Evolutionary conservation across 2,113 vertebrate genomes (phyloP), one percentile per base, ranked within the genome.

Genomic region (Nycticryphes semicollaris): DNA sequence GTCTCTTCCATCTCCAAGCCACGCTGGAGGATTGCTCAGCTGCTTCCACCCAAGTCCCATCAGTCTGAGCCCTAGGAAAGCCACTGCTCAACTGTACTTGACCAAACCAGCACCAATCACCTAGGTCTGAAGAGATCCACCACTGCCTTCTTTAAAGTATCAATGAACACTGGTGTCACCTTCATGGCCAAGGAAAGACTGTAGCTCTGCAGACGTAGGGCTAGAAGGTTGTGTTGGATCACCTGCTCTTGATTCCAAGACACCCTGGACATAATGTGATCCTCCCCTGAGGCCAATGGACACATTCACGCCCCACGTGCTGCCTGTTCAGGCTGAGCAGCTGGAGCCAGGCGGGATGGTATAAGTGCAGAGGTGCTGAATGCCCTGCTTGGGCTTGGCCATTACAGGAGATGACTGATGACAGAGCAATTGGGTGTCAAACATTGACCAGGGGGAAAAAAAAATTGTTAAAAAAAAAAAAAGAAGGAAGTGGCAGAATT

Each of bases 291-390:
- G 24, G 41, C 28, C 3, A 6, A 9, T 6, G 25, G n/a, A 43
- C 54, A 10, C 30, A 9, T 62, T 51, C 3, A 0, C 28, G 51
- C 24, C 5, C 27, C 37, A 9, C 1, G 3, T 27, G 7, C 22
- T 3, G 15, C 74, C n/a, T 10, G 14, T 16, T 41, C 17, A 22
- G 28, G 47, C 31, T 43, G 47, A 74, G 78, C 39, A 37, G n/a
- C 76, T 17, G 12, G 20, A 74, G 39, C 37, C 43, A 17, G 82
- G 57, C 82, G 66, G 70, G 70, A 16, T 14, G 35, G 22, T 64
- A 7, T 9, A 33, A 25, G 31, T 4, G 9, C 56, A 17, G 0
- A 10, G 56, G 48, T 50, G 53, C 48, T 31, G 24, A 9, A 4
- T 9, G 9, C 45, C 73, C 84, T 13, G 7, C 24, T 35, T 3